These are phyloP conservation scores for Platalea minor DNA, from an alignment of 2,797 vertebrate genomes.

Conservation along the genomic window DNA sequence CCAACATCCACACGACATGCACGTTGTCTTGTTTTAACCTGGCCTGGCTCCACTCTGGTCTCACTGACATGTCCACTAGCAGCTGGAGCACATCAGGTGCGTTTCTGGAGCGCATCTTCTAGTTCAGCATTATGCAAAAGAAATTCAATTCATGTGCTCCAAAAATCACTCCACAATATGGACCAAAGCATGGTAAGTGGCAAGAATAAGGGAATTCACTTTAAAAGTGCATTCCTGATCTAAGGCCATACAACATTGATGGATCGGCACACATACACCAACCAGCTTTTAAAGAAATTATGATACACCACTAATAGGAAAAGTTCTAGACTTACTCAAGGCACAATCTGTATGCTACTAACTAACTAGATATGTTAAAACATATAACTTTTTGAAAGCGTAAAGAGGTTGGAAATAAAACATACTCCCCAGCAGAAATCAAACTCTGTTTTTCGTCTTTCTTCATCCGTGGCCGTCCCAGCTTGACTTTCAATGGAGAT, in stretches of 20 bases:
- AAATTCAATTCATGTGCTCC: not conserved
- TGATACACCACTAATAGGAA: not conserved
- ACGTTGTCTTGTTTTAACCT: not conserved
- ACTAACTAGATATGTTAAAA: not conserved
- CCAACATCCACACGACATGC: not conserved
- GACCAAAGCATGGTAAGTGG: not conserved
- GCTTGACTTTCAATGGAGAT: conserved; percentile 84
- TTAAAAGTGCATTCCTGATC: not conserved
- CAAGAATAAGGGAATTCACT: not conserved
- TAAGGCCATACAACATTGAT: rapidly evolving
- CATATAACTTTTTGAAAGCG: not conserved
- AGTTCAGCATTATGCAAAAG: not conserved
- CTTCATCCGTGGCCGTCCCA: conserved; percentile 81
- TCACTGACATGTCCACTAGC: not conserved
- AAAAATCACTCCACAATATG: not conserved
- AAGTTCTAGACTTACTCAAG: not conserved
- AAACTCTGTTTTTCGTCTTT: conserved; percentile 86
- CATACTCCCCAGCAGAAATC: conserved; percentile 86
- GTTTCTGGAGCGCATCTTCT: not conserved
- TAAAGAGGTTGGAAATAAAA: not conserved
- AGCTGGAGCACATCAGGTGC: not conserved
- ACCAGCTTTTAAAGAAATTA: not conserved
- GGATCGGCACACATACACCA: not conserved
- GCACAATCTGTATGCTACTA: not conserved
- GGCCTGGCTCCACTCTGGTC: not conserved